Conservation (phyloP, 2,113 vertebrate species). For the Zosterops borbonicus region DNA sequence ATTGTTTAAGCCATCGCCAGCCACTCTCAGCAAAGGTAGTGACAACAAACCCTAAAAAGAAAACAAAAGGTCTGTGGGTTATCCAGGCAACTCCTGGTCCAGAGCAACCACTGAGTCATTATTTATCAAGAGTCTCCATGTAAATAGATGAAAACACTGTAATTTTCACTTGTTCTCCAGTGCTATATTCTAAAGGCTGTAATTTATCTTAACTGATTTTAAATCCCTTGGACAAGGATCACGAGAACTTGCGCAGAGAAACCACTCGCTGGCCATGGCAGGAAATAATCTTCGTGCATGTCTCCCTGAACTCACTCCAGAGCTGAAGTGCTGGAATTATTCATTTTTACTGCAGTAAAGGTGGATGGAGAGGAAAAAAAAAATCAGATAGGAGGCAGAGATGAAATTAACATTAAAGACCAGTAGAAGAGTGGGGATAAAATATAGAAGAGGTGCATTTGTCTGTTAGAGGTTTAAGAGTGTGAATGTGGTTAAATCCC, state of each 20-base stretch:
- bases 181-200: neutral
- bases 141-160: constrained; percentile 37
- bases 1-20: neutral
- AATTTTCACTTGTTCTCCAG: constrained; percentile 8
- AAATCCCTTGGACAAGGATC: constrained; percentile 18
- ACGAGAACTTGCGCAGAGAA: neutral
- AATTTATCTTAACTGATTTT: constrained; percentile 11
- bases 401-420: neutral
- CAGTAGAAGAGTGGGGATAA: neutral
- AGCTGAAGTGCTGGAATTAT: neutral
- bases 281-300: neutral
- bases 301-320: neutral
- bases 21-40: neutral
- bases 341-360: neutral
- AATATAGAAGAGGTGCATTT: neutral
- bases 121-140: constrained; percentile 30
- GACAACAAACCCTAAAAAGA: neutral
- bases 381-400: neutral
- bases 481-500: neutral
- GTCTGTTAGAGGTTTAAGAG: neutral
- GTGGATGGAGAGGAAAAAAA: neutral
- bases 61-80: neutral
- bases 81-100: neutral
- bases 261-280: neutral
- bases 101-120: constrained; percentile 34